Evolutionary conservation across 2,888 invertebrate genomes (phyloP).

Genomic region (Scaptomyza parva): DNA sequence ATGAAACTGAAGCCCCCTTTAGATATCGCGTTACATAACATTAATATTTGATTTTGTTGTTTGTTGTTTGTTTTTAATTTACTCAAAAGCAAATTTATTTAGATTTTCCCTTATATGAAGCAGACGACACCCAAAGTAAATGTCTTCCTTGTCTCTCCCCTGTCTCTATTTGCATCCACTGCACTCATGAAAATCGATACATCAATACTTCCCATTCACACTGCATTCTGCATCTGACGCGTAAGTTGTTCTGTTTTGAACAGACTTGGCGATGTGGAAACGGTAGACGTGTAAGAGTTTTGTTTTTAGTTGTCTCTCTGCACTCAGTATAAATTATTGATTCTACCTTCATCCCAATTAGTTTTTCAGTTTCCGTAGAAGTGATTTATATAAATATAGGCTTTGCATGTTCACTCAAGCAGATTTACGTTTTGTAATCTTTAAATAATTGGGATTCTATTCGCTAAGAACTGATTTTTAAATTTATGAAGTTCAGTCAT

Average conservation of each 20-base stretch:
- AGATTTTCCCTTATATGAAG: conserved; percentile 45
- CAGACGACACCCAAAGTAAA: conserved; percentile 37
- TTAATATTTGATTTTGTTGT: conserved; percentile 82
- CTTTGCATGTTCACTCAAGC: conserved; percentile 3
- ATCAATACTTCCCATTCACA: conserved; percentile 22
- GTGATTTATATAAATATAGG: conserved; percentile 11
- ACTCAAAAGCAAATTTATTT: conserved; percentile 71
- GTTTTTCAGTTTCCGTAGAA: background rate
- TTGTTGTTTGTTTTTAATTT: conserved; percentile 81
- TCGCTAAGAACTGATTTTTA: background rate
- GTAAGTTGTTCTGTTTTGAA: conserved; percentile 1
- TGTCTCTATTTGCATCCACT: conserved; percentile 15
- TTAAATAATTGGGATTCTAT: background rate
- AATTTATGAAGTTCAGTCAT: conserved; percentile 34
- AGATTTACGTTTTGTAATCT: background rate
- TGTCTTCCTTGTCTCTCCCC: background rate
- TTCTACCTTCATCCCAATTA: background rate
- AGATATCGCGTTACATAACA: conserved; percentile 65
- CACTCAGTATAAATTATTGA: conserved; percentile 1
- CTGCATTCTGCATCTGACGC: conserved; percentile 51
- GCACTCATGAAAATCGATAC: conserved; percentile 62
- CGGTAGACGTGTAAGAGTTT: background rate
- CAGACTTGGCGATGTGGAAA: background rate
- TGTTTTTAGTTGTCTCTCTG: background rate
- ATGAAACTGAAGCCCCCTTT: conserved; percentile 48